Evolutionary conservation across 1,140 invertebrate species (phyloP).

Genomic region (Orius insidiosus): DNA sequence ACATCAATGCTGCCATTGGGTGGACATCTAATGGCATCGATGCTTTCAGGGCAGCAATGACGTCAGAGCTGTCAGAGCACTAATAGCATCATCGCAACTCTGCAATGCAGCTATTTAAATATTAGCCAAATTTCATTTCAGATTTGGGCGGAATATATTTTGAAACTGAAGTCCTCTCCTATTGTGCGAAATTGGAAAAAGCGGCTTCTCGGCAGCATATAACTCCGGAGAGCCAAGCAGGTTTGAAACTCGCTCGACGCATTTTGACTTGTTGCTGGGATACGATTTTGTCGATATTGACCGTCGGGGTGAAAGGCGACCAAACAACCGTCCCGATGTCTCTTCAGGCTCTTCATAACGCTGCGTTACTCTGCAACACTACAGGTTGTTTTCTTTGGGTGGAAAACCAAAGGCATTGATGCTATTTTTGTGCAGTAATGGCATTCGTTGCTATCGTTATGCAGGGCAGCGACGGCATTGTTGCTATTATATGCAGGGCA

Average conservation of each 20-base stretch:
- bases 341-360: slow-evolving; percentile 71
- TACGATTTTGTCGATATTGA: slow-evolving; percentile 72
- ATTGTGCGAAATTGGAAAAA: slow-evolving; percentile 64
- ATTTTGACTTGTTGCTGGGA: slow-evolving; percentile 85
- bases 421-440: too few relatives aligned
- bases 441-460: too few relatives aligned
- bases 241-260: slow-evolving; percentile 30
- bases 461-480: too few relatives aligned
- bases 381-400: slow-evolving; percentile 34
- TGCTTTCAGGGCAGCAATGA: too few relatives aligned
- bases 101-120: background rate
- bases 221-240: slow-evolving; percentile 47
- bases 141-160: slow-evolving; percentile 54
- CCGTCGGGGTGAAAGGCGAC: slow-evolving; percentile 25
- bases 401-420: too few relatives aligned
- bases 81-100: background rate
- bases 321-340: slow-evolving; percentile 28
- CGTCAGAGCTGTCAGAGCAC: too few relatives aligned
- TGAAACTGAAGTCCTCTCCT: slow-evolving; percentile 36
- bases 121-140: slow-evolving; percentile 28
- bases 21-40: too few relatives aligned
- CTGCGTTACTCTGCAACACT: slow-evolving; percentile 34
- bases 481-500: too few relatives aligned
- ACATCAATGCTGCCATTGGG: too few relatives aligned
- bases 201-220: slow-evolving; percentile 43